Conservation (phyloP, 2,888 invertebrate species). For the Philaethria dido region DNA sequence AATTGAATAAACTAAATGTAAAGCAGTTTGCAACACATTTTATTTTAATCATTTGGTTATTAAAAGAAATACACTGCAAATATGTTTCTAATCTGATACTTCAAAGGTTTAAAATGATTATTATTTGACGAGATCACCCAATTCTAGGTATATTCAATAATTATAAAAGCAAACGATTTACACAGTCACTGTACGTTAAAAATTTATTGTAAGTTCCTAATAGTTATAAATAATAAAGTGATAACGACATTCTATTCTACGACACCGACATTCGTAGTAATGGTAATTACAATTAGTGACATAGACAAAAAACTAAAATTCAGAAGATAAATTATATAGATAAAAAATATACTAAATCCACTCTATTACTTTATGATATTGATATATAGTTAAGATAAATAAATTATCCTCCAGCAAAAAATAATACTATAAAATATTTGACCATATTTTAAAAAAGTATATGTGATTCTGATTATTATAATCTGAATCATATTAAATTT, state of each 20-base stretch:
- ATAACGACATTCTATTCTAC: slow-evolving; percentile 22
- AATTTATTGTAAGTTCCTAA: slow-evolving; percentile 19
- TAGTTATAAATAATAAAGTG: slow-evolving; percentile 31
- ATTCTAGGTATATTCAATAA: background rate
- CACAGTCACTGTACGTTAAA: slow-evolving; percentile 12
- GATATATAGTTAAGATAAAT: no score
- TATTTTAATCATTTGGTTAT: slow-evolving; percentile 14
- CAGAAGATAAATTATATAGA: slow-evolving; percentile 2
- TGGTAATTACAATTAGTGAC: background rate
- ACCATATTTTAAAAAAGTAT: no score
- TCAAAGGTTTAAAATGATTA: background rate
- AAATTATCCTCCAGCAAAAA: no score
- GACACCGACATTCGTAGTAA: slow-evolving; percentile 20
- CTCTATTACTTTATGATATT: background rate
- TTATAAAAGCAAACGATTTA: background rate
- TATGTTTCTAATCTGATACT: background rate
- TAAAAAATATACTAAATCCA: background rate
- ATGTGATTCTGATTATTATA: no score
- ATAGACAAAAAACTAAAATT: background rate
- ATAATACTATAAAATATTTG: no score
- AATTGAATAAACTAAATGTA: background rate
- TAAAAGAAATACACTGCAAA: background rate
- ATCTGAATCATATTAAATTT: no score
- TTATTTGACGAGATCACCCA: background rate
- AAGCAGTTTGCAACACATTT: background rate